Percentiles rank a stretch among this genome's conserved stretches.
Conservation (phyloP, 1,140 invertebrate species). For the Battus philenor region DNA sequence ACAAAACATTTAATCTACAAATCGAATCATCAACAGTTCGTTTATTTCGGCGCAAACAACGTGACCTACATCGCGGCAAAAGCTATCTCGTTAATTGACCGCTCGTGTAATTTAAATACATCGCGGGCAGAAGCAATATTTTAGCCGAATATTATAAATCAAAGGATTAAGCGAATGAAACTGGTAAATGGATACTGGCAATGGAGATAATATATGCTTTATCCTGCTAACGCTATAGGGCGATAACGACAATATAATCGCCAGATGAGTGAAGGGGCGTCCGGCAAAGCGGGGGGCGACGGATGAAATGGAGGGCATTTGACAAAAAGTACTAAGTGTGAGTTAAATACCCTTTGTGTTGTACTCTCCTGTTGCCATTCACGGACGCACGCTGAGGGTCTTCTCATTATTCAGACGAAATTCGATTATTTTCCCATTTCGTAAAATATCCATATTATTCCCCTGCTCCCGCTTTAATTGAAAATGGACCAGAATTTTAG, state of each 20-base stretch:
- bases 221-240: conserved; percentile 68
- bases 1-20: conserved; percentile 16
- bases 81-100: conserved; percentile 72
- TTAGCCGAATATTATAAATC: conserved; percentile 67
- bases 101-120: conserved; percentile 72
- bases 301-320: conserved; percentile 23
- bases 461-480: conserved; percentile 67
- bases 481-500: conserved; percentile 56
- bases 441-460: conserved; percentile 71
- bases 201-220: conserved; percentile 56
- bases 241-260: conserved; percentile 71
- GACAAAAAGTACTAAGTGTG: conserved; percentile 71
- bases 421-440: conserved; percentile 75
- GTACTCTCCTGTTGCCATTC: conserved; percentile 58
- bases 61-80: conserved; percentile 44
- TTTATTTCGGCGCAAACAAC: conserved; percentile 29
- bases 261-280: conserved; percentile 31
- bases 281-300: conserved; percentile 32
- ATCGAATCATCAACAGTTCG: conserved; percentile 30
- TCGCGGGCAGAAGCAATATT: conserved; percentile 59
- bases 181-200: conserved; percentile 66
- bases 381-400: conserved; percentile 48
- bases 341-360: conserved; percentile 73
- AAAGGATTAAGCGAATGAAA: conserved; percentile 62
- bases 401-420: conserved; percentile 73